phyloP scores from a whole-genome alignment of 2,888 invertebrate species.

The Noctuana brunneofusca region DNA sequence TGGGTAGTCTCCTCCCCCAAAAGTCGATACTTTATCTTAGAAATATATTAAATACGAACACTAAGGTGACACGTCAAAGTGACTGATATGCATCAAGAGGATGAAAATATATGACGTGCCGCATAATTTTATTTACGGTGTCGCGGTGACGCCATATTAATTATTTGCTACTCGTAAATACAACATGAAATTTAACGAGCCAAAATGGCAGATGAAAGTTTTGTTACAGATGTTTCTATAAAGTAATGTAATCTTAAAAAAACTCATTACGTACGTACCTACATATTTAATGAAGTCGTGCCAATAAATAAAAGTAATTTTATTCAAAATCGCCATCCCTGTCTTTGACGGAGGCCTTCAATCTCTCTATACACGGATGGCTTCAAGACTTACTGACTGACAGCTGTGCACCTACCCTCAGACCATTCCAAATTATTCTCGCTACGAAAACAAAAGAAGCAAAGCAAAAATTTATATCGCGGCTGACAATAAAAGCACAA shows the following conservation, averaged over 20 bases:
- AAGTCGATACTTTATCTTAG: no score
- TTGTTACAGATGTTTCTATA: no score
- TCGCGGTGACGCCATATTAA: constrained; percentile 36
- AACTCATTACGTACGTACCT: no score
- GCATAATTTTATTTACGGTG: constrained; percentile 39
- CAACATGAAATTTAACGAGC: background rate
- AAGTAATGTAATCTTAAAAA: no score
- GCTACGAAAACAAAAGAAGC: background rate
- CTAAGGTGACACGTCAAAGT: constrained; percentile 29
- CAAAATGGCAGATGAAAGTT: no score
- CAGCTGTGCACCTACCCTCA: background rate
- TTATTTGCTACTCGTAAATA: constrained; percentile 31
- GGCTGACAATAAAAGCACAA: constrained; percentile 6
- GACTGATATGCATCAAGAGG: constrained; percentile 34
- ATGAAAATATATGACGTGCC: constrained; percentile 38
- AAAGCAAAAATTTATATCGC: constrained; percentile 5
- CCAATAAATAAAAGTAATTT: no score
- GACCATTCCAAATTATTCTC: background rate
- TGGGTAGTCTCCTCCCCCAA: no score
- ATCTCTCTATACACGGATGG: no score
- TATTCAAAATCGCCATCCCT: no score
- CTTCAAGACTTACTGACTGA: no score
- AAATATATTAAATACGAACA: background rate
- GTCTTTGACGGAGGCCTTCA: no score
- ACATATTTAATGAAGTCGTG: no score